These are phyloP conservation scores for Balearica regulorum DNA, from an alignment of 2,797 vertebrate genomes.

Conservation along the genomic window DNA sequence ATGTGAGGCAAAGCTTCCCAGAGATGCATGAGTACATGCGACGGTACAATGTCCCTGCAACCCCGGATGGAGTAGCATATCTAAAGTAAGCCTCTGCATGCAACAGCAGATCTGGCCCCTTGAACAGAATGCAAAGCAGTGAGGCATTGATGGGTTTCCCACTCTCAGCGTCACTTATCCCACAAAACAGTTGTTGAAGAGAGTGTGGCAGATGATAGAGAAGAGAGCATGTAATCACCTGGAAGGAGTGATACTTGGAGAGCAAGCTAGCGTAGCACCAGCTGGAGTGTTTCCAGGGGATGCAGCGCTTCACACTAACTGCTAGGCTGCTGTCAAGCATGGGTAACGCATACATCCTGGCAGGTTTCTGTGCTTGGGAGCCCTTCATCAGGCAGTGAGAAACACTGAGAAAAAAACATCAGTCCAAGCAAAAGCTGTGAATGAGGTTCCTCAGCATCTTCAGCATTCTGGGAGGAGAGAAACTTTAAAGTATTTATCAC, in stretches of 20 bases:
- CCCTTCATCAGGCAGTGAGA: background rate
- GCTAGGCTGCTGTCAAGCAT: background rate
- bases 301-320: background rate
- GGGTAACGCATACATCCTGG: background rate
- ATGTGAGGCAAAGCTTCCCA: constrained; percentile 96
- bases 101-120: background rate
- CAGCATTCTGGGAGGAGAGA: background rate
- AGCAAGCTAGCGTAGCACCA: background rate
- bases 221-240: background rate
- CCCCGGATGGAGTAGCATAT: constrained; percentile 86
- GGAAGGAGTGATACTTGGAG: background rate
- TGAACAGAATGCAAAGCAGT: background rate
- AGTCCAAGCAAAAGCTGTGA: background rate
- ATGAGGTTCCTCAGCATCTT: background rate
- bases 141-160: background rate
- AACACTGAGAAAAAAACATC: background rate
- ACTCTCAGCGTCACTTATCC: background rate
- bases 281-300: constrained; percentile 10
- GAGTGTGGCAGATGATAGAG: background rate
- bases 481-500: background rate
- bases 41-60: constrained; percentile 92
- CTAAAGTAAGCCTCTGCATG: constrained; percentile 85
- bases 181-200: background rate
- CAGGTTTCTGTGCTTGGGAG: background rate
- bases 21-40: constrained; percentile 99